Base-by-base conservation (phyloP, 2,797 vertebrate genomes). In the Pogonophryne albipinna region DNA sequence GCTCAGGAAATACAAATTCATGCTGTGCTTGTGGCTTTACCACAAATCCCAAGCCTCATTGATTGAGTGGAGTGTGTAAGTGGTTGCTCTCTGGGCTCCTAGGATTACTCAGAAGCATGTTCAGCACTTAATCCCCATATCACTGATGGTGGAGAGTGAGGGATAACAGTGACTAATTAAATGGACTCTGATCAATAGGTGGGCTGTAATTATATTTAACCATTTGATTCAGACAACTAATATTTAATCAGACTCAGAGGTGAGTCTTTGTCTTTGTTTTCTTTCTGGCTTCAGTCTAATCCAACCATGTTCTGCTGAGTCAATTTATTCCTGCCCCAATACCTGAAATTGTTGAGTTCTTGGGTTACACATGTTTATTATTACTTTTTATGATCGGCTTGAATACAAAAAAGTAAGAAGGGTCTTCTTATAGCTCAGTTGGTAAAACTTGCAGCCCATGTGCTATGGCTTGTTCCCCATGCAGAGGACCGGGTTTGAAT, bases 21-120 rank as follows among this genome's bases (percentile, higher is more conserved):
- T 56, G 66, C 79, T 45, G 79, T 12, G 23, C 81, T 80, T 17
- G 14, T 82, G 82, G 86, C 83, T 91, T 92, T 91, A 84, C 79
- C 75, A 77, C 91, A 94, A 92, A 93, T 91, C 91, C 89, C 74
- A 55, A 82, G 75, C 87, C 78, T 86, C 87, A 89, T 86, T 93
- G 88, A 93, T 91, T 90, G 91, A 94, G 85, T 90, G 92, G n/a
- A n/a, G 87, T 89, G 76, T 86, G 71, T 93, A 89, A 93, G 89
- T 88, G 92, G 88, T 89, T 79, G 87, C 81, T 86, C 86, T 84
- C 76, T 80, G 70, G 75, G 79, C 82, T 85, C 87, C 67, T 74
- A 83, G 90, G 90, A 93, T 95, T 91, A 93, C 90, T 85, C 78
- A 49, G 85, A 76, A 87, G 84, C 87, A 85, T 93, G 87, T 92